Evolutionary conservation across 2,797 vertebrate species (phyloP), one percentile per base, ranked within the genome.

Genomic region (Octomys mimax): DNA sequence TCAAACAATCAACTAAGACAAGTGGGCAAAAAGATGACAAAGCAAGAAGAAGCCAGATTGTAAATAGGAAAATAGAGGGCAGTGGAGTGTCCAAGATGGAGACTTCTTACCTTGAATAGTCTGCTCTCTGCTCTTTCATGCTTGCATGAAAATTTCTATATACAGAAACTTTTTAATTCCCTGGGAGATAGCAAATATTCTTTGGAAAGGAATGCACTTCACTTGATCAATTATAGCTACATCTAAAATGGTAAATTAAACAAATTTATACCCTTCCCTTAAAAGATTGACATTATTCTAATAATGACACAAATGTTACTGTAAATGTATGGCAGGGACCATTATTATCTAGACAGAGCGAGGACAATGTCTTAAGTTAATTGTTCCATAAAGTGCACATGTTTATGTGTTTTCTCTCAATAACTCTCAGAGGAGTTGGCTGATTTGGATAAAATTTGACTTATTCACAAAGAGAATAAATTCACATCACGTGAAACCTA

Each of bases 331-430:
- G 57, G 83, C 28, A 39, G 66, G 89, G 16, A 64, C 64, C n/a
- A 92, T 89, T 89, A 85, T 91, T 95, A 91, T 82, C 46, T 59
- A n/a, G 83, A 70, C 79, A 91, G 94, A 96, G 19, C 59, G 77
- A 96, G 22, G n/a, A 71, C 36, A 75, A 11, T 68, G 52, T 87
- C 95, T 89, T 73, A 92, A 93, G 42, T 95, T 95, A 97, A 96
- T 93, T 92, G 33, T 97, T 95, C 54, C 61, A 95, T 88, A 95
- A 94, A 95, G 95, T 95, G 73, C 22, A 42, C 80, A 85, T 92
- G 24, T 91, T 95, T 97, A 57, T 82, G 71, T 91, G 62, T 93
- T 96, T 95, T 88, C 93, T 96, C 81, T 78, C 94, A 94, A 97
- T 94, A 90, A 91, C 36, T 95, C 87, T 97, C 91, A 88, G 64